Base-by-base conservation (phyloP, 2,113 vertebrate species). In the Nannospalax galili region DNA sequence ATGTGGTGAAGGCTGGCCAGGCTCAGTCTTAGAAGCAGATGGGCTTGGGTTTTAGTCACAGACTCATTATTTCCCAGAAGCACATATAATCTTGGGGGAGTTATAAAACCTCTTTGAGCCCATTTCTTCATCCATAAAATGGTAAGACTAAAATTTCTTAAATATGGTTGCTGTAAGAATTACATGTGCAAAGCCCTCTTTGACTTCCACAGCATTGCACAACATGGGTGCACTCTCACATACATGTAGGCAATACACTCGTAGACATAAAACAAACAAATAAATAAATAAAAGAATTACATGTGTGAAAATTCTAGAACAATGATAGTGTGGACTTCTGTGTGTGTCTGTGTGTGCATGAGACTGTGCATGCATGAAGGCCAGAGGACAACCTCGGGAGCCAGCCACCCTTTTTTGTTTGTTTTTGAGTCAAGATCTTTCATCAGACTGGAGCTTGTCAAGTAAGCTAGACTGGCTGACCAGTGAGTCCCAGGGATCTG, bases 111-210 rank as follows among this genome's bases (percentile, higher is more conserved):
- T 30, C 65, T 60, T 11, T 12, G 26, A 84, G 75, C 60, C 30
- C 45, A 42, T 85, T 96, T 91, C 80, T 96, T 87, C n/a, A 94
- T 62, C 42, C 40, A 69, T 35, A 40, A 64, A 77, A 70, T 40
- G 16, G 35, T 52, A 84, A 87, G 7, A 87, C 70, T 62, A 32
- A 72, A 45, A 16, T 62, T 92, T 65, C 20, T 20, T 77, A 10
- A 22, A 10, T 37, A 15, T 0, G 45, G 40, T 28, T 86, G 69
- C 17, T 85, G 24, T 74, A 86, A 87, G 64, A 65, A 56, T 69
- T 22, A 58, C 30, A 37, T 0, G 28, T 85, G 70, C 81, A 88
- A 79, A 92, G 67, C n/a, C n/a, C n/a, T n/a, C n/a, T n/a, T n/a
- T n/a, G n/a, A n/a, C n/a, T n/a, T n/a, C n/a, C n/a, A n/a, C n/a